Evolutionary conservation across 2,888 invertebrate species (phyloP), one percentile per base, ranked within the genome.

Genomic region (Venustoraphidia nigricollis): DNA sequence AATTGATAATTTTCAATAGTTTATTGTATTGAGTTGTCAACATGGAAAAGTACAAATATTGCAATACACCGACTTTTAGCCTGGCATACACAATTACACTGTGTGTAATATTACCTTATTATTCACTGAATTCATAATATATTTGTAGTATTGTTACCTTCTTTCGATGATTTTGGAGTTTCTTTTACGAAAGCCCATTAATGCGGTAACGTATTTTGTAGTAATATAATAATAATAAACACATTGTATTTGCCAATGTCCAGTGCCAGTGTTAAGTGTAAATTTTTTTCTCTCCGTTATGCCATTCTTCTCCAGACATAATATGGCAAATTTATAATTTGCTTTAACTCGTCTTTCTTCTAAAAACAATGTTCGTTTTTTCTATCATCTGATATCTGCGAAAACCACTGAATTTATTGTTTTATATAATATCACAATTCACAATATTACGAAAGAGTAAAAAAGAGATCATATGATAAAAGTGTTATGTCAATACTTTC

Each of bases 41-140:
- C 72, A 72, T 72, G 72, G 71, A 73, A 73, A 73, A 73, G 73
- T 73, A 73, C 72, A 73, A 73, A 73, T 72, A 73, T 72, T 72
- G 72, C 71, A 71, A 69, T 71, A 72, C 71, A 72, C 66, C 64
- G 65, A 66, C 66, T 63, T 64, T 63, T 66, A 66, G 66, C 65
- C 65, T 65, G 66, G 63, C 65, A 62, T 64, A 63, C 62, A 64
- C 64, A 65, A 66, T 63, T 62, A 61, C 61, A 63, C 63, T 63
- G 62, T 63, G 63, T 63, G 54, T 59, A 59, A 58, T 55, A 52
- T 56, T 27, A 27, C 27, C 27, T 27, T 27, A 27, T 27, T 27
- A 27, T 27, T 27, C 27, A 27, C 27, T 27, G 27, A 27, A 27
- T 27, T 27, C 27, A 27, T 27, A 27, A 27, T 27, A 27, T 27